phyloP scores from a whole-genome alignment of 2,797 vertebrate genomes.

The Hemitrygon akajei region DNA sequence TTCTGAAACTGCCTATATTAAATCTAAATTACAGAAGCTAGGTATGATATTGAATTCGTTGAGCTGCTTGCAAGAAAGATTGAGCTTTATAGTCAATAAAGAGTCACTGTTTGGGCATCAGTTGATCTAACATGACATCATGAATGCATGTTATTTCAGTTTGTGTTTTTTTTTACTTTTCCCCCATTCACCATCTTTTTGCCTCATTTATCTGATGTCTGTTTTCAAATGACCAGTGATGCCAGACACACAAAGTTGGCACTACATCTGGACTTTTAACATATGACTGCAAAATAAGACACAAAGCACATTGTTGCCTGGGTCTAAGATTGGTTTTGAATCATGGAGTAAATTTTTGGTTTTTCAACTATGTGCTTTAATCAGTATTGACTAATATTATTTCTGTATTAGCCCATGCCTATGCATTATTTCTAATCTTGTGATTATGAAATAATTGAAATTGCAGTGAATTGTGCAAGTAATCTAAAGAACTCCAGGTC shows the following conservation, averaged over 20 bases:
- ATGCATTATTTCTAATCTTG: not conserved
- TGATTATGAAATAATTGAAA: slow-evolving; percentile 16
- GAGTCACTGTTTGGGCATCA: not conserved
- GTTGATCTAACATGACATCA: not conserved
- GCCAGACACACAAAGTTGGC: not conserved
- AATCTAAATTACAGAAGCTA: not conserved
- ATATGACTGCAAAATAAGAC: not conserved
- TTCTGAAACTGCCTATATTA: not conserved
- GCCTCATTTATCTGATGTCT: not conserved
- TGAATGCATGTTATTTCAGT: not conserved
- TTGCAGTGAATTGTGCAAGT: not conserved
- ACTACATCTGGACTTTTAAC: not conserved
- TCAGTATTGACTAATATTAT: slow-evolving; percentile 14
- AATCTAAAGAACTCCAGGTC: not conserved
- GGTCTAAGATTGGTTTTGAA: not conserved
- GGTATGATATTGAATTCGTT: slow-evolving; percentile 1
- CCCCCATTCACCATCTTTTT: not conserved
- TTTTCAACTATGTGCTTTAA: not conserved
- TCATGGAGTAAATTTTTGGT: not conserved
- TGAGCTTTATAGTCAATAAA: not conserved
- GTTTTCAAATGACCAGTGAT: slow-evolving; percentile 25
- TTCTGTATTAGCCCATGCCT: not conserved
- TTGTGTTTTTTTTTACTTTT: not conserved
- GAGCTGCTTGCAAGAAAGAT: not conserved
- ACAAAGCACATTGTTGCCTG: not conserved